These are phyloP conservation scores for Lepus townsendii DNA, from an alignment of 2,797 vertebrate genomes.

Conservation along the genomic window DNA sequence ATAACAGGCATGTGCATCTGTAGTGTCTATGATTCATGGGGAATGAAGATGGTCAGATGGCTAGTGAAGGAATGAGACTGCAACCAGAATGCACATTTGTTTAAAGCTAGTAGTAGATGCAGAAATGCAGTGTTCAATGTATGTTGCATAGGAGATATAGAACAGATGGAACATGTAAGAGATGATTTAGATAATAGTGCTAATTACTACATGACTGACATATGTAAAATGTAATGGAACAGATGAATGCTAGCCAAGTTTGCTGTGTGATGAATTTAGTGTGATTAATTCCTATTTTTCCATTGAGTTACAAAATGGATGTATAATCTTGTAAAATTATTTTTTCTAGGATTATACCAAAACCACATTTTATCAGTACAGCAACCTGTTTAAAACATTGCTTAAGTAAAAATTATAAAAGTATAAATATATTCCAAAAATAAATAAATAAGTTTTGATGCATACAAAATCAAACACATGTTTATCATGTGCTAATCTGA, in stretches of 20 bases:
- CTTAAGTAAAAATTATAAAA: no score
- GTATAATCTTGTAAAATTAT: background rate
- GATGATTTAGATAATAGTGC: background rate
- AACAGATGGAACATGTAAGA: background rate
- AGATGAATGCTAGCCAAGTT: background rate
- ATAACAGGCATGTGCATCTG: background rate
- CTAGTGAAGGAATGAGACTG: background rate
- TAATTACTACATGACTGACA: background rate
- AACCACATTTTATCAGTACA: background rate
- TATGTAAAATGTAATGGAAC: background rate
- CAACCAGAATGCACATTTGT: background rate
- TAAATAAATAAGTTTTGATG: background rate
- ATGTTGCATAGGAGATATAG: background rate
- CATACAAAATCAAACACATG: background rate
- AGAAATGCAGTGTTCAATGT: background rate
- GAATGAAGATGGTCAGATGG: background rate
- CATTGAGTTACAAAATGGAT: slow-evolving; percentile 44
- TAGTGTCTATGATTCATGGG: background rate
- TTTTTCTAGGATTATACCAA: slow-evolving; percentile 39
- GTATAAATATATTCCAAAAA: no score
- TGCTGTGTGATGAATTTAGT: background rate
- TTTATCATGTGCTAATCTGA: background rate
- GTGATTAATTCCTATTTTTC: background rate
- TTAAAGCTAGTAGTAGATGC: background rate
- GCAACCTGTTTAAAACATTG: background rate